A percentile compares a stretch with the other conserved stretches of the same genome.
Evolutionary conservation across 1,140 invertebrate species (phyloP).

Genomic region (Propsilocerus akamusi): DNA sequence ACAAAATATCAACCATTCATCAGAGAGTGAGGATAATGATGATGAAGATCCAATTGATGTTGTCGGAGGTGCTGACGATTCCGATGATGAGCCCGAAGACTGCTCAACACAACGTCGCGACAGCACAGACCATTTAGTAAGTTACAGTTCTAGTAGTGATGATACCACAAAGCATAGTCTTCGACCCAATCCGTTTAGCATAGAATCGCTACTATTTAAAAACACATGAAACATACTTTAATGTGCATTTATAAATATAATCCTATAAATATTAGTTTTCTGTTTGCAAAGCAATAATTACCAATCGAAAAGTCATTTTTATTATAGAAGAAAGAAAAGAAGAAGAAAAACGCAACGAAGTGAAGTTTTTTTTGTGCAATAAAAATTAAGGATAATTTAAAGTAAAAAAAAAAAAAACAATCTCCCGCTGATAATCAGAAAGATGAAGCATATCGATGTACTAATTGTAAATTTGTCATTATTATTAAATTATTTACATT

Average conservation of each 20-base stretch:
- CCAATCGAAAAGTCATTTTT: neutral
- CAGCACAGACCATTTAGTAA: conserved; percentile 22
- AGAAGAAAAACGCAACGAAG: too few species aligned
- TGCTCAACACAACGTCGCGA: conserved; percentile 24
- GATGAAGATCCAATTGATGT: conserved; percentile 53
- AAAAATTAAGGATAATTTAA: neutral
- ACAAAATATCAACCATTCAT: conserved; percentile 28
- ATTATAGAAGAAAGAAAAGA: too few species aligned
- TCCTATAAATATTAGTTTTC: neutral
- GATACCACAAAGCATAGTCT: conserved; percentile 31
- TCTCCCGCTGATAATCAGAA: too few species aligned
- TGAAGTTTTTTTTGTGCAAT: conserved; percentile 2
- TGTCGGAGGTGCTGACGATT: conserved; percentile 43
- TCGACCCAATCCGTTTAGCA: conserved; percentile 61
- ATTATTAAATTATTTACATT: too few species aligned
- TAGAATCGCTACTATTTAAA: conserved; percentile 55
- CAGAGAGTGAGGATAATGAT: conserved; percentile 48
- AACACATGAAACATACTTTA: conserved; percentile 37
- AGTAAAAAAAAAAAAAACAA: neutral
- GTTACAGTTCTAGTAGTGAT: conserved; percentile 30
- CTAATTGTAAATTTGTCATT: too few species aligned
- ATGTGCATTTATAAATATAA: neutral
- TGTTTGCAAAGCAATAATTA: neutral
- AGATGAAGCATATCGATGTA: neutral
- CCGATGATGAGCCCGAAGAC: conserved; percentile 36